Evolutionary conservation across 2,797 vertebrate species (phyloP), one percentile per base, ranked within the genome.

Genomic region (Neoniphon sammara): DNA sequence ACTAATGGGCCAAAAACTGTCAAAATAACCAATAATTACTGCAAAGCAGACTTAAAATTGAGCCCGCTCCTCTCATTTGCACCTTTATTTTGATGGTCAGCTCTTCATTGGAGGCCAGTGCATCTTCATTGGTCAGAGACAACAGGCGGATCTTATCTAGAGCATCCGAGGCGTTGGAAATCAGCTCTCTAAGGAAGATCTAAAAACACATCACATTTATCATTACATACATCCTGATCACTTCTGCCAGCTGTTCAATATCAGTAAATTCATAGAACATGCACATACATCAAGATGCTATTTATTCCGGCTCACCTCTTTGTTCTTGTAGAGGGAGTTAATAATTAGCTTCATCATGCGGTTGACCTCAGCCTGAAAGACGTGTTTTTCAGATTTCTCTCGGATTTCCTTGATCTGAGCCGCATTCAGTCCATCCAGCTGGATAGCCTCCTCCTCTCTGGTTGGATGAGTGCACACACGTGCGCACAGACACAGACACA

Each of bases 271-370:
- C 15, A 42, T 1, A 42, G 2, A 69, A 1, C 5, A 27, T 3
- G 9, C 36, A 1, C 3, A 20, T 11, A 44, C 4, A 56, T 54
- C 0, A 27, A 21, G n/a, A 52, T 15, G 2, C 6, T 4, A 3
- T 44, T 5, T 47, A 39, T 18, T 39, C 9, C 7, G 12, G 65
- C 93, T 93, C 86, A 98, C 98, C 96, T 99, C 98, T 83, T 99
- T 99, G 84, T 99, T 99, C 93, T 98, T 99, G 84, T 99, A 99
- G 5, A 99, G 88, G 2, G 98, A 99, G 86, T 99, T 99, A 83
- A 99, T 99, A 80, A 99, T 99, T n/a, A 99, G 93, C 82, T 99
- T 99, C 98, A 99, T 99, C 98, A 99, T 99, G 65, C 98, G 93
- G 88, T 98, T 99, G 67, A 99, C 98, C 93, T 99, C 98, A 5